These are phyloP conservation scores for Acanthosepion pharaonis DNA, from an alignment of 2,888 invertebrate species.

Conservation along the genomic window DNA sequence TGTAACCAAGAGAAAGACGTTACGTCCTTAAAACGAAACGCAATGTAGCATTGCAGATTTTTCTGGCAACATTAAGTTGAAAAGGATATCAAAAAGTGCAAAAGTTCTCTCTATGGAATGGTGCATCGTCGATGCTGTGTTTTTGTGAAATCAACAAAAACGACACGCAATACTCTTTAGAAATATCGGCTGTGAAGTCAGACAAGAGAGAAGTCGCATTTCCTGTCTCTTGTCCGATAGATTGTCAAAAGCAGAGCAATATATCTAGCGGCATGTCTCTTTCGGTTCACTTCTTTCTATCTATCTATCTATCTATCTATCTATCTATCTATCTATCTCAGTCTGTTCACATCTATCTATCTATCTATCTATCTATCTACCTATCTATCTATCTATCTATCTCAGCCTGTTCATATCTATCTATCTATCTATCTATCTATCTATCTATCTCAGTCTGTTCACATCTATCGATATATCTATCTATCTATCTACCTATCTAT, in stretches of 20 bases:
- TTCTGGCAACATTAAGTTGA: neutral
- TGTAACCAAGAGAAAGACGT: neutral
- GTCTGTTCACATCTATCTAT: no score
- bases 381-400: no score
- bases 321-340: no score
- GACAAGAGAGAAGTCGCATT: neutral
- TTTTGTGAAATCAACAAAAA: neutral
- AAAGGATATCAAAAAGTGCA: neutral
- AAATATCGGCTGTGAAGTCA: neutral
- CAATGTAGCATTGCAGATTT: neutral
- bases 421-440: no score
- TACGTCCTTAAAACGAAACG: neutral
- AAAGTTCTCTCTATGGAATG: neutral
- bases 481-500: neutral
- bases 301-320: no score
- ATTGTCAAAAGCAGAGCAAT: neutral
- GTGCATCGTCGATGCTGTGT: neutral
- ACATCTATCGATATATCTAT: neutral
- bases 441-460: neutral
- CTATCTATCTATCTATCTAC: no score
- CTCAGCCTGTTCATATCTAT: no score
- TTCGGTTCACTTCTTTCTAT: neutral
- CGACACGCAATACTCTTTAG: constrained; percentile 33
- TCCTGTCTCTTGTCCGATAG: neutral
- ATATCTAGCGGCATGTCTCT: neutral